These are phyloP conservation scores for Formica exsecta DNA, from an alignment of 1,140 invertebrate genomes.

Conservation along the genomic window DNA sequence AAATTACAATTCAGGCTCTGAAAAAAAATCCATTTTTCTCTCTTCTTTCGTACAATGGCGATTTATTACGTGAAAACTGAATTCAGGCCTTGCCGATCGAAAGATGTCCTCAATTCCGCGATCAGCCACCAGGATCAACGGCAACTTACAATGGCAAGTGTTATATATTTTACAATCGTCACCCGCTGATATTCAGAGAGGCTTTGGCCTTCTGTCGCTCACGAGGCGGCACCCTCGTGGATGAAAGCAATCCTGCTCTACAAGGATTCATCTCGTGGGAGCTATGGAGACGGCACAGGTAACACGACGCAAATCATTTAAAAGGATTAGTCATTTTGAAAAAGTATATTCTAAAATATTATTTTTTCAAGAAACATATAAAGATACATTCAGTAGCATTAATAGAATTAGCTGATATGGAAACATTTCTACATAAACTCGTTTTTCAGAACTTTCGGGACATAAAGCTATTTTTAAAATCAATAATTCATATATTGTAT, in stretches of 20 bases:
- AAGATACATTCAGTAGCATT: too few relatives aligned
- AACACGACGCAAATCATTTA: not conserved
- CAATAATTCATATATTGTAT: too few relatives aligned
- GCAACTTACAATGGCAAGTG: conserved; percentile 98
- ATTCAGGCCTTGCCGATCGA: conserved; percentile 94
- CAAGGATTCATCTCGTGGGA: conserved; percentile 98
- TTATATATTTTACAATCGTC: conserved; percentile 97
- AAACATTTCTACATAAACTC: too few relatives aligned
- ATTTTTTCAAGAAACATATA: too few relatives aligned
- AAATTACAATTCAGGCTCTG: not conserved
- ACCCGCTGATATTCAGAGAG: conserved; percentile 93
- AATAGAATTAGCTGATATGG: too few relatives aligned
- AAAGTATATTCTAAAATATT: not conserved
- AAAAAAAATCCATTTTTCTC: not conserved
- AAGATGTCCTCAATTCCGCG: conserved; percentile 96
- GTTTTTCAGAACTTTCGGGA: too few relatives aligned
- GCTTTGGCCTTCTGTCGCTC: conserved; percentile 93
- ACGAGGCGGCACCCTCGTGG: conserved; percentile 93
- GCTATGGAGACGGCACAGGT: conserved; percentile 95
- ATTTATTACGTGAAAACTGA: conserved; percentile 25
- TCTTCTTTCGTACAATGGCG: not conserved
- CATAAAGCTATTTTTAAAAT: too few relatives aligned
- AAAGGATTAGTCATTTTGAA: not conserved
- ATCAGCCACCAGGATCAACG: conserved; percentile 96
- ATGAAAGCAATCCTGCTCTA: conserved; percentile 97